These are phyloP conservation scores for Nephrotoma appendiculata DNA, from an alignment of 2,888 invertebrate genomes.

Conservation along the genomic window DNA sequence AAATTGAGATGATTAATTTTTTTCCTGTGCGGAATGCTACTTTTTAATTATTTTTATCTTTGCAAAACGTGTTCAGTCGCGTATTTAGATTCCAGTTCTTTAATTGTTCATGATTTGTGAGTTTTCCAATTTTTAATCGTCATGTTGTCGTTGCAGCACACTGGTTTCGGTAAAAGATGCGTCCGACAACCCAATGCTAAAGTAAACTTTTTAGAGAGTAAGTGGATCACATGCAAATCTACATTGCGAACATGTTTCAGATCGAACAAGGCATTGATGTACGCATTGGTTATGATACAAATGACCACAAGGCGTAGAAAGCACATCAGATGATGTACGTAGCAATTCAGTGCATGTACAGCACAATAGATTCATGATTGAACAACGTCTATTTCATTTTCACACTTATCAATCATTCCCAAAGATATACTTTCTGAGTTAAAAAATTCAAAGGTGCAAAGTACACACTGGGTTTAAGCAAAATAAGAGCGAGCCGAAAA, in stretches of 20 bases:
- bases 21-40: background rate
- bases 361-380: constrained; percentile 51
- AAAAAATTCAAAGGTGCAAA: too few species aligned
- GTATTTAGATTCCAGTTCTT: background rate
- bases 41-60: background rate
- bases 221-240: constrained; percentile 46
- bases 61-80: background rate
- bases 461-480: too few species aligned
- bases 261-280: constrained; percentile 53
- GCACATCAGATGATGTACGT: constrained; percentile 42
- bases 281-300: constrained; percentile 52
- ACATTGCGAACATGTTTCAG: constrained; percentile 64
- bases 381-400: too few species aligned
- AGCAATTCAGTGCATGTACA: constrained; percentile 58
- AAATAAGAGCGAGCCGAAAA: too few species aligned
- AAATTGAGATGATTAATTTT: background rate
- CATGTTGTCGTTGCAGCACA: background rate
- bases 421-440: too few species aligned
- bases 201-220: constrained; percentile 49
- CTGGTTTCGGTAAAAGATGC: background rate
- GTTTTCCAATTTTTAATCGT: background rate
- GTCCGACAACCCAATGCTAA: constrained; percentile 33
- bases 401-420: too few species aligned
- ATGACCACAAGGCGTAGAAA: constrained; percentile 54
- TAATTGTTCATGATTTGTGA: background rate